Conservation (phyloP, 2,888 invertebrate species). For the Monoplex corrugatus region DNA sequence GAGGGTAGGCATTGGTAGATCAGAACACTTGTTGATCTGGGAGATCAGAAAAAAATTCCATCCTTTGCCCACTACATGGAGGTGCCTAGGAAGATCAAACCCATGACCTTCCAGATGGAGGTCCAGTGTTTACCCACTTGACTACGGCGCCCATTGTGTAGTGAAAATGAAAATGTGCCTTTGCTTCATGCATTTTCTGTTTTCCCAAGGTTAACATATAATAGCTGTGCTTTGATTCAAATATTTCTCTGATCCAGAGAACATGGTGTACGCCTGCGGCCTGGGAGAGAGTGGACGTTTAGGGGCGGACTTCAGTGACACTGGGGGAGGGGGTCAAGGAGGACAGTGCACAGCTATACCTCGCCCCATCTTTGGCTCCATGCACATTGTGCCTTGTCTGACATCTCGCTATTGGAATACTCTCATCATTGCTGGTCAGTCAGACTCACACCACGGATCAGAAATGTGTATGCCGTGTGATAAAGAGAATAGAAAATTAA, state of each 20-base stretch:
- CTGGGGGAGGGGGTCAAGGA: slow-evolving; percentile 72
- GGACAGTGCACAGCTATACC: slow-evolving; percentile 74
- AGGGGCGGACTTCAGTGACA: slow-evolving; percentile 69
- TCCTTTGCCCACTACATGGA: no score
- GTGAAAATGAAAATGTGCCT: not conserved
- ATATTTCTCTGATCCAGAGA: slow-evolving; percentile 68
- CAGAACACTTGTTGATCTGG: no score
- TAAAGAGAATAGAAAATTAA: not conserved
- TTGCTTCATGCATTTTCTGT: not conserved
- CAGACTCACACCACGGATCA: not conserved
- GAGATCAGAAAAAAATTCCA: no score
- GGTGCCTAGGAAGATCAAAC: no score
- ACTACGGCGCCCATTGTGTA: no score
- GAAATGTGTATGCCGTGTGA: not conserved
- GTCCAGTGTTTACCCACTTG: no score
- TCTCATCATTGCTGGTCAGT: slow-evolving; percentile 79
- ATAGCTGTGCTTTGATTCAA: not conserved
- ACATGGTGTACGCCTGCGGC: slow-evolving; percentile 80
- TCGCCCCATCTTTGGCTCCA: slow-evolving; percentile 79
- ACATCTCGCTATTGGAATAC: slow-evolving; percentile 78
- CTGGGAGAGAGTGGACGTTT: slow-evolving; percentile 80
- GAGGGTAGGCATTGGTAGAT: no score
- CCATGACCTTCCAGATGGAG: no score
- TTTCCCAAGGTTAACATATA: not conserved
- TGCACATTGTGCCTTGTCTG: slow-evolving; percentile 77